Evolutionary conservation across 2,113 vertebrate genomes (phyloP), one percentile per base, ranked within the genome.

Genomic region (Syngnathus typhle): DNA sequence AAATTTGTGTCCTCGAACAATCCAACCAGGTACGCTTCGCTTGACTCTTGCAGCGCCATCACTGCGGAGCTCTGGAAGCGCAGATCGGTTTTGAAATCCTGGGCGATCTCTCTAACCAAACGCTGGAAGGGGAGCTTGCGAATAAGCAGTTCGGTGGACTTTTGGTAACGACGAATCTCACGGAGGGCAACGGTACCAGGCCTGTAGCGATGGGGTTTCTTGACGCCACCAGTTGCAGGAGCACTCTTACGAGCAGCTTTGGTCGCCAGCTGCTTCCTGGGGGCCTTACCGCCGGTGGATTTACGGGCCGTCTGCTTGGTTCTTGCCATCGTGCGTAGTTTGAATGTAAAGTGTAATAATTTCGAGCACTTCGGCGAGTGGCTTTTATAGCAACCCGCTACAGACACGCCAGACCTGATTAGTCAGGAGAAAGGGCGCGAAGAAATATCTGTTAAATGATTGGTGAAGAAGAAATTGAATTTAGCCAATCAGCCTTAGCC

Each of bases 1-100:
- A 92, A 75, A 81, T 92, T 92, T 69, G 91, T 92, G 85, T 92
- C 90, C 75, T 92, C 91, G 58, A 92, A 92, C n/a, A 92, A 81
- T 0, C 90, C 90, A 7, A 92, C 90, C 82, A 92, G 78, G 74
- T 92, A 92, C 0, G 91, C 91, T 87, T 92, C 90, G 54, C 90
- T 90, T 39, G 90, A 82, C 81, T 92, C 91, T 88, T 92, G 85
- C 71, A 89, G 75, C 36, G 84, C 84, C 84, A 84, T 86, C 47
- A 86, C 80, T 0, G 84, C 82, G 0, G 84, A 84, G 76, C 82
- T 86, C 82, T 86, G 84, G 80, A 86, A 86, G 63, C 84, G 84
- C 16, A 86, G 78, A 64, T 85, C 83, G 4, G 83, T 85, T 62
- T 85, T 85, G 58, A 85, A 85, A 7, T 85, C 81, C 68, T 86